phyloP scores from a whole-genome alignment of 2,113 vertebrate genomes.

The Pterocles burchelli region DNA sequence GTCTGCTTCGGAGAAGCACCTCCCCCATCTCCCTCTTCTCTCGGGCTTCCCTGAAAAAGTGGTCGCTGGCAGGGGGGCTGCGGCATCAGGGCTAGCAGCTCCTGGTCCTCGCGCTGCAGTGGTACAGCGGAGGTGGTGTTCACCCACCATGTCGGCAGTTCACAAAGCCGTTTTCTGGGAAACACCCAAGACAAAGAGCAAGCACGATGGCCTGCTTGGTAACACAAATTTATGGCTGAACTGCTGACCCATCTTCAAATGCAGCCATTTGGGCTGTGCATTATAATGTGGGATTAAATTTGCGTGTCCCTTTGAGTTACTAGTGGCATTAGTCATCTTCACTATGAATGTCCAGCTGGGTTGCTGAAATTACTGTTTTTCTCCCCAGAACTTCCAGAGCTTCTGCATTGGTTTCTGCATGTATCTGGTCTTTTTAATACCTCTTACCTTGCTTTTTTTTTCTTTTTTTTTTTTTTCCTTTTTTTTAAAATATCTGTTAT shows the following conservation, averaged over 20 bases:
- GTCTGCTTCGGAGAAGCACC: neutral
- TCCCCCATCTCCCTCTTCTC: neutral
- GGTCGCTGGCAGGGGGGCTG: rapidly evolving
- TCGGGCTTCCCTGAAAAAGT: neutral
- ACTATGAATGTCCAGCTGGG: neutral
- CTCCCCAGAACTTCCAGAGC: neutral
- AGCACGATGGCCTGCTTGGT: neutral
- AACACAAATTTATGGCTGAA: neutral
- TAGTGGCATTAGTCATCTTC: neutral
- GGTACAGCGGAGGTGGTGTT: neutral
- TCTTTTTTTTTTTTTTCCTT: neutral
- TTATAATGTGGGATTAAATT: conserved; percentile 12
- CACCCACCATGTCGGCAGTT: rapidly evolving
- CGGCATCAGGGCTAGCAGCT: rapidly evolving
- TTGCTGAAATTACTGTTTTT: neutral
- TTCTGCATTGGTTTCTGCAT: neutral
- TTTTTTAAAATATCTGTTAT: neutral
- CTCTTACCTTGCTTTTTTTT: neutral
- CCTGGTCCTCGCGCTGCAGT: rapidly evolving
- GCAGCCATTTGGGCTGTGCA: neutral
- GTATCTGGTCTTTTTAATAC: neutral
- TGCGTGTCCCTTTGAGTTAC: neutral
- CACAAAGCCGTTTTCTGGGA: neutral
- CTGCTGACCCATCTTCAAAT: conserved; percentile 32
- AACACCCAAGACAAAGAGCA: neutral